These are phyloP conservation scores for Lipotes vexillifer DNA, from an alignment of 2,113 vertebrate species.

Conservation along the genomic window DNA sequence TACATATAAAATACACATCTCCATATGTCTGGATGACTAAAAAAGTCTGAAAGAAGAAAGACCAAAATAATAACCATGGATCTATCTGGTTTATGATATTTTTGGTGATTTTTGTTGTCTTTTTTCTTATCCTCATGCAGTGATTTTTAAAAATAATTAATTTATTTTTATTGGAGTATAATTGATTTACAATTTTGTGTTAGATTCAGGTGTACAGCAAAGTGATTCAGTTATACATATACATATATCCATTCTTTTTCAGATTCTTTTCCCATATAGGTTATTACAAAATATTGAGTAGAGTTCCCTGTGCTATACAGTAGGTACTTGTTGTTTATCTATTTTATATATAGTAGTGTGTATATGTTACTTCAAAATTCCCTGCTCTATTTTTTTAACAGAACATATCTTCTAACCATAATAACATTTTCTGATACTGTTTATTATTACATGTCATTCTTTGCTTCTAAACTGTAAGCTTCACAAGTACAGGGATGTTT, in stretches of 20 bases:
- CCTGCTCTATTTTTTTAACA: not conserved
- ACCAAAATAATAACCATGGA: not conserved
- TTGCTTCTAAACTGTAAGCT: not conserved
- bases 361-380: not conserved
- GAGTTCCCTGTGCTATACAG: not conserved
- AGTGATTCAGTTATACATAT: not conserved
- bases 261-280: too few species aligned
- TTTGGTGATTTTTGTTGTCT: not conserved
- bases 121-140: not conserved
- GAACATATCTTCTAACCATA: not conserved
- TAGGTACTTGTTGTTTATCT: not conserved
- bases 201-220: not conserved
- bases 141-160: not conserved
- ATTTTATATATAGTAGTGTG: not conserved
- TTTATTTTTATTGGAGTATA: not conserved
- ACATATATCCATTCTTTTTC: too few species aligned
- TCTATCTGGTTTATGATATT: not conserved
- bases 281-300: too few species aligned
- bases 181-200: not conserved
- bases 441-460: not conserved
- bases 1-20: not conserved
- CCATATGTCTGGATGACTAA: not conserved
- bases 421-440: not conserved
- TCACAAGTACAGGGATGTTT: not conserved
- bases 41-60: not conserved